Conservation (phyloP, 2,888 invertebrate genomes). For the Eudemis profundana region DNA sequence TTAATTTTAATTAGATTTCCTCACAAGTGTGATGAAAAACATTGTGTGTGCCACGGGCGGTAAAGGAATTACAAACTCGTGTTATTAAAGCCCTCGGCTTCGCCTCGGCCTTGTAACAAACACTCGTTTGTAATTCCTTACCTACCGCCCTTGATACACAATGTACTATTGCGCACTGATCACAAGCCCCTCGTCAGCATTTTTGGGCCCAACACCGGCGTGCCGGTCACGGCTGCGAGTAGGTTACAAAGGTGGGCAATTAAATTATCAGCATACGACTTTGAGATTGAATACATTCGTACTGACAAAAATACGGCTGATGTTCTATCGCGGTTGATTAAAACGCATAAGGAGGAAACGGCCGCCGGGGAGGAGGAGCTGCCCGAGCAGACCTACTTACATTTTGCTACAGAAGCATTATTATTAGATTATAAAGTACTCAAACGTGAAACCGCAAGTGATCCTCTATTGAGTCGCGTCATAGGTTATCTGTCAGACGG, state of each 20-base stretch:
- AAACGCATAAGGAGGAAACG: background rate
- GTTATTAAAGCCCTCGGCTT: too few species aligned
- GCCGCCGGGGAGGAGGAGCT: background rate
- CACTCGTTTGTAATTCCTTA: too few species aligned
- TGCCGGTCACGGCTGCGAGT: conserved; percentile 39
- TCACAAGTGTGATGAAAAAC: too few species aligned
- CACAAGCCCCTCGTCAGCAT: conserved; percentile 34
- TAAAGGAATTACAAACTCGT: too few species aligned
- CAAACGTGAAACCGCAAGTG: too few species aligned
- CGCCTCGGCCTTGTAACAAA: too few species aligned
- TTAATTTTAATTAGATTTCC: too few species aligned
- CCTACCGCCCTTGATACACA: too few species aligned
- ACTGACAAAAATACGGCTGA: conserved; percentile 41
- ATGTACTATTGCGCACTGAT: too few species aligned
- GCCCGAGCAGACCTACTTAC: conserved; percentile 34
- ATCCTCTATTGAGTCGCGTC: too few species aligned
- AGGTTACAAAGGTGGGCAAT: conserved; percentile 45
- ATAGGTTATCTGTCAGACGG: too few species aligned
- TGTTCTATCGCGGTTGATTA: conserved; percentile 31
- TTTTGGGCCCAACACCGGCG: conserved; percentile 33
- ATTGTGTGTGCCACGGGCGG: too few species aligned
- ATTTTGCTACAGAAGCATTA: conserved; percentile 32
- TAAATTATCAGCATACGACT: conserved; percentile 32
- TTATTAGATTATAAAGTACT: conserved; percentile 33
- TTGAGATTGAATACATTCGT: conserved; percentile 41